Base-by-base conservation (phyloP, 1,140 invertebrate genomes). In the Helicoverpa armigera region DNA sequence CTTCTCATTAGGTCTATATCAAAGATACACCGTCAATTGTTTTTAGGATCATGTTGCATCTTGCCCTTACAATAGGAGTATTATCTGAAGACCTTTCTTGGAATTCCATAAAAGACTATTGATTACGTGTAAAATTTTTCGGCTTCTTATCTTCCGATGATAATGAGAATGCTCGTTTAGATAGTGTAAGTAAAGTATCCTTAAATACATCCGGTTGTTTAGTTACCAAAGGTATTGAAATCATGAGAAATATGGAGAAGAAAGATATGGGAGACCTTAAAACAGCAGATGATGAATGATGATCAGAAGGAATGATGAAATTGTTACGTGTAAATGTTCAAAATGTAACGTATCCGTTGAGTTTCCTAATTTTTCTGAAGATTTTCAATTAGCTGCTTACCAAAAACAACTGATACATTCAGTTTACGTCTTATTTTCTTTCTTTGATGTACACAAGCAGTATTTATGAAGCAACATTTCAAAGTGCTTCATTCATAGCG, bases 111-210 rank as follows among this genome's bases (percentile, higher is more conserved):
- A 75, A 74, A 50, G 70, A 10, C 60, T 58, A 60, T 69, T 72
- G 72, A 82, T 84, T 84, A 85, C 79, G 83, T 85, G 86, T 83
- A 79, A 90, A 86, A 83, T 86, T 90, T 87, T 80, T 80, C 85
- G 54, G 31, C 70, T 63, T 73, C 16, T 84, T 87, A 84, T 86
- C 82, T 69, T 1, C 74, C 29, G 56, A 35, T 63, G 79, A 83
- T 85, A 82, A 85, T 67, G 76, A n/a, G 48, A 72, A 35, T 81
- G 61, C 23, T 50, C 31, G 53, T 79, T 78, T 65, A 67, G 23
- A 53, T 29, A 65, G 48, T 65, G 13, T 31, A 29, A 10, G 18
- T n/a, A 63, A 23, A 23, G 23, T 51, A 29, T 77, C 60, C 48
- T 54, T 43, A 31, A 31, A 67, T 67, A 54, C 61, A 54, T 67